Evolutionary conservation across 1,140 invertebrate species (phyloP).

Genomic region (Hermetia illucens): DNA sequence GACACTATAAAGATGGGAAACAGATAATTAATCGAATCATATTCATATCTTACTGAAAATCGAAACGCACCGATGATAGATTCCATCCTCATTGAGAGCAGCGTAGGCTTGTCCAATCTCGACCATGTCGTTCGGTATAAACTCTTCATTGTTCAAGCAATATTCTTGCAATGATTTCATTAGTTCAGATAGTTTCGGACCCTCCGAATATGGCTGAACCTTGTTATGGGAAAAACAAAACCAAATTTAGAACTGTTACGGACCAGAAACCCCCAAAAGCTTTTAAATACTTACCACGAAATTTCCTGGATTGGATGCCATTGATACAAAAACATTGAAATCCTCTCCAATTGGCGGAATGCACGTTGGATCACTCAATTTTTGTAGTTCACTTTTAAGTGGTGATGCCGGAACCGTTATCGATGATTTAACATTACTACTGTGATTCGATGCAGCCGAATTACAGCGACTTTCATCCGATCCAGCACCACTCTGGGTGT

Average conservation of each 20-base stretch:
- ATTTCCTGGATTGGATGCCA: constrained; percentile 21
- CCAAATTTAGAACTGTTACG: too few relatives aligned
- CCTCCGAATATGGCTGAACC: constrained; percentile 26
- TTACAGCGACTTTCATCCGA: too few relatives aligned
- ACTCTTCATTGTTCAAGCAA: constrained; percentile 16
- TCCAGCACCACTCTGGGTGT: too few relatives aligned
- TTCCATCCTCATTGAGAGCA: constrained; percentile 13
- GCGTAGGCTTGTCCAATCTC: constrained; percentile 22
- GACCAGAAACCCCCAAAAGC: too few relatives aligned
- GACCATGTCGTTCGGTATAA: constrained; percentile 11
- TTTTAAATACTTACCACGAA: constrained; percentile 20
- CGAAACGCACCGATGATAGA: constrained; percentile 21
- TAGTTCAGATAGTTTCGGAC: constrained; percentile 17
- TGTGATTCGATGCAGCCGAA: too few relatives aligned
- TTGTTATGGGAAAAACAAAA: constrained; percentile 5
- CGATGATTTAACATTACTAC: not conserved
- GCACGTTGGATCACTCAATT: constrained; percentile 17
- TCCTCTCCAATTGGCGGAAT: constrained; percentile 19
- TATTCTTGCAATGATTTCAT: constrained; percentile 24
- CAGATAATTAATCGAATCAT: not conserved
- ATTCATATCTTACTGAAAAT: not conserved
- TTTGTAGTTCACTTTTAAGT: constrained; percentile 6
- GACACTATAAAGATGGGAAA: constrained; percentile 11
- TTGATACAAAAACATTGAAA: constrained; percentile 22
- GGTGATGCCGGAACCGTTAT: constrained; percentile 14